These are phyloP conservation scores for Eptatretus atami DNA, from an alignment of 2,797 vertebrate genomes.

Conservation along the genomic window DNA sequence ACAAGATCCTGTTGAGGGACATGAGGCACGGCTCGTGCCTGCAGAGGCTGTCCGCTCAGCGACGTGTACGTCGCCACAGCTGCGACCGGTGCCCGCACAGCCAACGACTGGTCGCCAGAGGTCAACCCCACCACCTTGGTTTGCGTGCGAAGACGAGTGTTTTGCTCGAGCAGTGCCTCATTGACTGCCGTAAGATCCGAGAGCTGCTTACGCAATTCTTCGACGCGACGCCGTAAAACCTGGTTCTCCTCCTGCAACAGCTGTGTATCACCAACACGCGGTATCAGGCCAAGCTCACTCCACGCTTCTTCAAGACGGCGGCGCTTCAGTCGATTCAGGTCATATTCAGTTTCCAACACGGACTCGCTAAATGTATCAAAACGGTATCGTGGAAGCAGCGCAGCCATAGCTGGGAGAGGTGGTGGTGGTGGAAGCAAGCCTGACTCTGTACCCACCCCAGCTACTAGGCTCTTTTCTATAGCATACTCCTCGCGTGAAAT, in stretches of 20 bases:
- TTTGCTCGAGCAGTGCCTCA: slow-evolving; percentile 88
- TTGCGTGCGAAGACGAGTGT: slow-evolving; percentile 75
- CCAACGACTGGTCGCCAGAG: slow-evolving; percentile 48
- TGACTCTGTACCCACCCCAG: slow-evolving; percentile 13
- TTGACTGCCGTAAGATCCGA: slow-evolving; percentile 75
- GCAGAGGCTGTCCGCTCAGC: slow-evolving; percentile 64
- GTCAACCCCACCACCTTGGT: slow-evolving; percentile 61
- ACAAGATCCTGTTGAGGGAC: slow-evolving; percentile 68
- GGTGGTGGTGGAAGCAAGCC: background rate
- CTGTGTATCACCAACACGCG: slow-evolving; percentile 44
- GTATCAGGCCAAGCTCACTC: slow-evolving; percentile 28
- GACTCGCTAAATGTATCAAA: slow-evolving; percentile 1
- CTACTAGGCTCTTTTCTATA: slow-evolving; percentile 22
- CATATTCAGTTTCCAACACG: slow-evolving; percentile 27
- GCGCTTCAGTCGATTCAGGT: slow-evolving; percentile 42
- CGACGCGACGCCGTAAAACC: slow-evolving; percentile 55
- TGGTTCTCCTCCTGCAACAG: slow-evolving; percentile 73
- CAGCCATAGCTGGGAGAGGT: background rate
- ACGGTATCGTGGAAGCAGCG: slow-evolving; percentile 1
- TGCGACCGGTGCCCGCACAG: slow-evolving; percentile 21
- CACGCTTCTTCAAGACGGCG: slow-evolving; percentile 47
- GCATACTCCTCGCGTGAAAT: slow-evolving; percentile 50
- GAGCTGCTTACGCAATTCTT: slow-evolving; percentile 82
- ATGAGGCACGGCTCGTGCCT: slow-evolving; percentile 48
- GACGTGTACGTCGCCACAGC: slow-evolving; percentile 30